Base-by-base conservation (phyloP, 2,113 vertebrate species). In the Carassius auratus region DNA sequence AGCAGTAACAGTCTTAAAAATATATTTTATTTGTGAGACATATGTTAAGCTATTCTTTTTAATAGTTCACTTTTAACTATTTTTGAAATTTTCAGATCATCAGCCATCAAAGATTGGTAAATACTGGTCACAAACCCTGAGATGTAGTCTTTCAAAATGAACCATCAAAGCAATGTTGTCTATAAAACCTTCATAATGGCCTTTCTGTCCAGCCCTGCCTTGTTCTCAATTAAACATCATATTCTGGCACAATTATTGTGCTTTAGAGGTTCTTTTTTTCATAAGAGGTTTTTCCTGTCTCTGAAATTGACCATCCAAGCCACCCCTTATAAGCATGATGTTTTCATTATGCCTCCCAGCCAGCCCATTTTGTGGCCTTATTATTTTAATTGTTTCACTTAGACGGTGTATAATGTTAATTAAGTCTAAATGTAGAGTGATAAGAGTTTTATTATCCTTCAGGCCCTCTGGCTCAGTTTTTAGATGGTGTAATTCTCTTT, bases 311-410 rank as follows among this genome's bases (percentile, higher is more conserved):
- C 93, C 92, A 93, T 92, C 93, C 94, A 92, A 92, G 94, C 92
- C 79, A 52, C 92, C 93, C 91, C 91, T 94, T 91, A 93, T 90
- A 80, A 93, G 94, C 93, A 92, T 93, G 94, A 91, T 93, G 95
- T 94, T 95, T 95, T 95, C 95, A 96, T 96, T 96, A 95, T 95
- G 95, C 94, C 96, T 95, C 93, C 94, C 93, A 96, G 94, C 93
- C 95, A 95, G 95, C 96, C 94, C 93, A 95, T 96, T 96, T 95
- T 94, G 94, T 95, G 95, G 94, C 94, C 94, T 95, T 96, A 95
- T 95, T 91, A 95, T 96, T 96, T 95, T 95, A 96, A 96, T 96
- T 96, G 96, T 96, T 96, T 96, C 94, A 93, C 95, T 96, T 96
- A 95, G 95, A 95, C 95, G 95, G 95, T 95, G 94, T 95, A 95